These are phyloP conservation scores for Lampris megalopsis DNA, from an alignment of 2,113 vertebrate species.

Conservation along the genomic window DNA sequence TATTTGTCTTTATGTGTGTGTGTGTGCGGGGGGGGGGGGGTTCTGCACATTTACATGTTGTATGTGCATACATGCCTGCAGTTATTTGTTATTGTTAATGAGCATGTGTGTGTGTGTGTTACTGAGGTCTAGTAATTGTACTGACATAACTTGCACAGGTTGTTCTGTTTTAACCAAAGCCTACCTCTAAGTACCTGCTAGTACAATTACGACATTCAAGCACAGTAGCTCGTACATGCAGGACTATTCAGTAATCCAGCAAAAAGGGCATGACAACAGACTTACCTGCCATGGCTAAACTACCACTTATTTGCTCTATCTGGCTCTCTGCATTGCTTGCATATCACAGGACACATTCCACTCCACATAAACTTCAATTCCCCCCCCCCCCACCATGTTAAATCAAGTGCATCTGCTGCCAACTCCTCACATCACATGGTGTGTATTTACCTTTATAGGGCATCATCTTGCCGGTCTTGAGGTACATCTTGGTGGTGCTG, in stretches of 20 bases:
- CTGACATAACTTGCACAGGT: not conserved
- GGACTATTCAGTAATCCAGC: slow-evolving; percentile 46
- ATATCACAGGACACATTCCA: not conserved
- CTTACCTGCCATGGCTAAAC: slow-evolving; percentile 11
- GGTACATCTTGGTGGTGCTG: slow-evolving; percentile 90
- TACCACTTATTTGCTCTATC: not conserved
- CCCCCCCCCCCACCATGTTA: no score
- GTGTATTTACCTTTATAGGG: slow-evolving; percentile 91
- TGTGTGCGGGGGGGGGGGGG: no score
- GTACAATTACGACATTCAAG: slow-evolving; percentile 20
- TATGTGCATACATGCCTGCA: no score
- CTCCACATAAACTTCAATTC: not conserved
- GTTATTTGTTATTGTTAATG: no score
- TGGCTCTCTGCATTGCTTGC: not conserved
- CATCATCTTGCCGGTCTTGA: slow-evolving; percentile 93
- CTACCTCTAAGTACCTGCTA: not conserved
- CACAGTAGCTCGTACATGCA: slow-evolving; percentile 24
- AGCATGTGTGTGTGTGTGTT: not conserved
- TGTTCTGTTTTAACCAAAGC: not conserved
- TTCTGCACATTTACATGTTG: no score
- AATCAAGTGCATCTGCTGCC: no score
- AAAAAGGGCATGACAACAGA: slow-evolving; percentile 23
- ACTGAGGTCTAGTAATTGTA: slow-evolving; percentile 1
- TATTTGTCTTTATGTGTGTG: no score
- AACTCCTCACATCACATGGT: no score